Base-by-base conservation (phyloP, 2,888 invertebrate genomes). In the Agonum fuliginosum region DNA sequence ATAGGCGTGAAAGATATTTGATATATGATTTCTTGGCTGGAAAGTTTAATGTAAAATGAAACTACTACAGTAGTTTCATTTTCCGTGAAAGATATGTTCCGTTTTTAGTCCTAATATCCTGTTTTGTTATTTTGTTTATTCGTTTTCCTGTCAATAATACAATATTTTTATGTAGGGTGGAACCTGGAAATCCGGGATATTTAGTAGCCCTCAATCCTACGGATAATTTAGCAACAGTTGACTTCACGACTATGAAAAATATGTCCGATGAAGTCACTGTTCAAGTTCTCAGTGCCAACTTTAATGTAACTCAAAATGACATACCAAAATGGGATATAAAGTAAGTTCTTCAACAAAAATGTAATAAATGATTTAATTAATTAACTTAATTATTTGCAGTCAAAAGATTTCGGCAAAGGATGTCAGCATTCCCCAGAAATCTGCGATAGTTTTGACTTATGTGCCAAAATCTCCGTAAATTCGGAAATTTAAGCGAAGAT, bases 101-200 rank as follows among this genome's bases (percentile, higher is more conserved):
- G n/a, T n/a, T n/a, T n/a, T n/a, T n/a, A n/a, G n/a, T n/a, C n/a
- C n/a, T n/a, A n/a, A n/a, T n/a, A n/a, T n/a, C n/a, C n/a, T n/a
- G n/a, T n/a, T n/a, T n/a, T n/a, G n/a, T n/a, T n/a, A n/a, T n/a
- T n/a, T n/a, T n/a, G n/a, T n/a, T n/a, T 41, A 3, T 41, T 41
- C 14, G 8, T 43, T 43, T 43, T 5, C 14, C 14, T 37, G 37
- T 6, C 17, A 62, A 75, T 78, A 34, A 34, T 65, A 73, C 76
- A 41, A 79, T 41, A 67, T 78, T 78, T 1, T 71, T 22, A 81
- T 83, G 81, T 84, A 95, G 95, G 86, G 89, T 92, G 84, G 92
- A 93, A 85, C 86, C 90, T 14, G 94, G 93, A 0, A 93, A 92
- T 87, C 94, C 93, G 0, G 95, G 95, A 17, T 93, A 91, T 86